phyloP scores from a whole-genome alignment of 2,113 vertebrate species.

The Pao palembangensis region DNA sequence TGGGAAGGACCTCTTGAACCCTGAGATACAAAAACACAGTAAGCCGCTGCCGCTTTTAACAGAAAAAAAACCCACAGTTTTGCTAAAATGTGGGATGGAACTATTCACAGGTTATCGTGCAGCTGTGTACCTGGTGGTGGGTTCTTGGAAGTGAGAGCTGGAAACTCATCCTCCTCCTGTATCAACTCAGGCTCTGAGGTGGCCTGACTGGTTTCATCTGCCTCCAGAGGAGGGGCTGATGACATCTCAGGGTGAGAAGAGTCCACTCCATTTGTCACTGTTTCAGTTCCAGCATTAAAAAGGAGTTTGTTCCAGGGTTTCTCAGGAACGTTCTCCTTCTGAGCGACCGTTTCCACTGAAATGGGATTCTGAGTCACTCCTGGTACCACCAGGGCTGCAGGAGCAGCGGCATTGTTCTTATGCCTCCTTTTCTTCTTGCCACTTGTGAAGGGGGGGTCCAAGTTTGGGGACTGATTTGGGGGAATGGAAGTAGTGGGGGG shows the following conservation, averaged over 20 bases:
- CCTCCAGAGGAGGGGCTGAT: slow-evolving; percentile 56
- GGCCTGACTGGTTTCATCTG: slow-evolving; percentile 68
- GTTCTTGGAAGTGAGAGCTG: slow-evolving; percentile 84
- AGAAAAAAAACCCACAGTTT: too few relatives aligned
- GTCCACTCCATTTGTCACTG: slow-evolving; percentile 57
- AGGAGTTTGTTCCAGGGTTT: slow-evolving; percentile 62
- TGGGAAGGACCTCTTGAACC: slow-evolving; percentile 87
- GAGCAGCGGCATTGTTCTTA: slow-evolving; percentile 36
- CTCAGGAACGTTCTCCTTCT: slow-evolving; percentile 74
- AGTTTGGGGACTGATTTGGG: slow-evolving; percentile 27
- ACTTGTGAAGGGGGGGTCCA: slow-evolving; percentile 72
- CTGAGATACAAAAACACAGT: slow-evolving; percentile 60
- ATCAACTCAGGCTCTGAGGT: slow-evolving; percentile 61
- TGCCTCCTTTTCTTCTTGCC: slow-evolving; percentile 83
- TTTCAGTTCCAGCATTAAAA: background rate
- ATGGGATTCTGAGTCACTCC: background rate
- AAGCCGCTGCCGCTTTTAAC: background rate
- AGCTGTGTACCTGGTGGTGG: slow-evolving; percentile 86
- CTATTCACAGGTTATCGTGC: too few relatives aligned
- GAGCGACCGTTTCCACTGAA: slow-evolving; percentile 13
- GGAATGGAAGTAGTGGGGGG: slow-evolving; percentile 29
- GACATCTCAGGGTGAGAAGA: slow-evolving; percentile 80
- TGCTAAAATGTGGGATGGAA: too few relatives aligned
- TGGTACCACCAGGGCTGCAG: background rate
- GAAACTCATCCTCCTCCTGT: slow-evolving; percentile 92